Evolutionary conservation across 2,888 invertebrate species (phyloP), one percentile per base, ranked within the genome.

Genomic region (Anodontia alba): DNA sequence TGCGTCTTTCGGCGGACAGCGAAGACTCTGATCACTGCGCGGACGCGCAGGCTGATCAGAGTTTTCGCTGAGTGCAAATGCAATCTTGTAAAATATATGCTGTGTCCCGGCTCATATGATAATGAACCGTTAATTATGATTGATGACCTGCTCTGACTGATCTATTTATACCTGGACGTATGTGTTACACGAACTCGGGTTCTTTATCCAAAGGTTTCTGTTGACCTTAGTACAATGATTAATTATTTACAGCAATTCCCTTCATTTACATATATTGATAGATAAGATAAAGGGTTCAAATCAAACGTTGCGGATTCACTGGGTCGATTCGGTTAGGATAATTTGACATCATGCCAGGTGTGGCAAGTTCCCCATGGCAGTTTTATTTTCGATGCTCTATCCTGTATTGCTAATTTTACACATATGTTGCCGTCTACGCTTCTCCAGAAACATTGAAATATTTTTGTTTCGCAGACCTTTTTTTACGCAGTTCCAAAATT

Each of bases 311-410:
- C 26, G 54, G 5, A 54, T 54, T 12, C 54, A 26, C 29, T 8
- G 29, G 54, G 54, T 54, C 54, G 26, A 54, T 54, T 54, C 5
- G 54, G 31, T 62, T 5, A 3, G 62, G 31, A 33, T 17, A 62
- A 33, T 62, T 62, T 62, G 62, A 62, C 62, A 62, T 62, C 17
- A 7, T 20, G 62, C 62, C 62, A 62, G 62, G 33, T 33, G 62
- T 17, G 62, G 62, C 33, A 20, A 62, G n/a, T n/a, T n/a, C n/a
- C n/a, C 5, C 26, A 33, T 62, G 62, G 62, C 62, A 62, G 17
- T 62, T 62, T 62, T 62, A 62, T 62, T 33, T 33, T 33, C 62
- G 33, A 1, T 33, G 17, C 1, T 31, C 15, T 62, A 5, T 57
- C 23, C 29, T 26, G 49, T 20, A 49, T 10, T 15, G 17, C 3